Percentiles rank a stretch among this genome's conserved stretches.
phyloP scores from a whole-genome alignment of 2,888 invertebrate species.

The Xanthostigma xanthostigma region DNA sequence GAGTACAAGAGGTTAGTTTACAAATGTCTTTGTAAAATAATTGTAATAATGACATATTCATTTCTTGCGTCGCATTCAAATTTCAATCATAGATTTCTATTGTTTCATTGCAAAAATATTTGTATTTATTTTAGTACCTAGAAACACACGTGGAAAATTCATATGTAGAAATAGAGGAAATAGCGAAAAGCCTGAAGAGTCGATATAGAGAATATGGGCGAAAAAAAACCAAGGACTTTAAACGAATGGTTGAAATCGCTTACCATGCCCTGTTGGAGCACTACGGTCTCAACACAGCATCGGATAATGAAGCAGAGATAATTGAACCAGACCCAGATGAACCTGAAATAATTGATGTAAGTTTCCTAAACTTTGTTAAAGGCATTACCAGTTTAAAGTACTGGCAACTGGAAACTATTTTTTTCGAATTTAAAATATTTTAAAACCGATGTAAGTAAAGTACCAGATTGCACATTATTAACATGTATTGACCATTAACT shows the following conservation, averaged over 20 bases:
- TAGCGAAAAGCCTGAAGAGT: slow-evolving; percentile 66
- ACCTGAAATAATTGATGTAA: slow-evolving; percentile 25
- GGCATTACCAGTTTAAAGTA: no score
- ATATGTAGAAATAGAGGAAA: slow-evolving; percentile 67
- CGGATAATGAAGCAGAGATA: slow-evolving; percentile 38
- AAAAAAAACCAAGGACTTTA: slow-evolving; percentile 67
- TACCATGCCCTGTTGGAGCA: slow-evolving; percentile 57
- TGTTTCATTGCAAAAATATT: no score
- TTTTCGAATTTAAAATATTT: no score
- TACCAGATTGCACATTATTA: no score
- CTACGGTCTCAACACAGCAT: slow-evolving; percentile 37
- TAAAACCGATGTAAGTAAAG: no score
- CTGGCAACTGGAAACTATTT: no score
- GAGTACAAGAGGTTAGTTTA: slow-evolving; percentile 32
- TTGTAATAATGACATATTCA: slow-evolving; percentile 2
- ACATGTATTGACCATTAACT: no score
- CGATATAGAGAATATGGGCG: slow-evolving; percentile 64
- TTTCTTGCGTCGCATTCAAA: slow-evolving; percentile 1
- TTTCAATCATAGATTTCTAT: slow-evolving; percentile 2
- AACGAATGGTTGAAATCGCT: slow-evolving; percentile 60
- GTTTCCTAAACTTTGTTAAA: slow-evolving; percentile 20
- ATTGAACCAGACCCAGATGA: slow-evolving; percentile 32
- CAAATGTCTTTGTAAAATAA: neutral
- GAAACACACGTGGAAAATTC: slow-evolving; percentile 67
- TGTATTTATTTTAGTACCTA: slow-evolving; percentile 42